These are phyloP conservation scores for Psittacus erithacus DNA, from an alignment of 2,113 vertebrate species.

Conservation along the genomic window DNA sequence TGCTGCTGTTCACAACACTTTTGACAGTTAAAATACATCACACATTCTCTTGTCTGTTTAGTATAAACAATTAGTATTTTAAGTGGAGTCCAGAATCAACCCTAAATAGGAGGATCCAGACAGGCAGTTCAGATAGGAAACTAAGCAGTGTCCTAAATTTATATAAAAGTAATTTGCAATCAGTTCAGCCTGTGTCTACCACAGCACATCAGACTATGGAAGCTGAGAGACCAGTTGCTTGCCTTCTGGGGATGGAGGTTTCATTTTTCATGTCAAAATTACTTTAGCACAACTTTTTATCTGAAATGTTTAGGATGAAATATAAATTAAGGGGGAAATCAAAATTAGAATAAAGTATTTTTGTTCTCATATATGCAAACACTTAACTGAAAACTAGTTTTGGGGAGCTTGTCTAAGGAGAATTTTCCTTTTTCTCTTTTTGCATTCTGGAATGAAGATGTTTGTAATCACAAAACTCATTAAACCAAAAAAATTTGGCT, in stretches of 20 bases:
- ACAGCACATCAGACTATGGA: not conserved
- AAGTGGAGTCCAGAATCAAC: conserved; percentile 76
- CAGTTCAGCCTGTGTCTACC: conserved; percentile 10
- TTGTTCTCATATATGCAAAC: not conserved
- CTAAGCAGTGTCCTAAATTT: conserved; percentile 65
- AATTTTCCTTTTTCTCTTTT: not conserved
- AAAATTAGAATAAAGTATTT: not conserved
- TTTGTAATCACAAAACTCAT: not conserved
- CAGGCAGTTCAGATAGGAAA: conserved; percentile 72
- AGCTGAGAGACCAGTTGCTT: conserved; percentile 36
- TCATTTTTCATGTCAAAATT: not conserved
- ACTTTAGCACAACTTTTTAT: not conserved
- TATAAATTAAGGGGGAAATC: not conserved
- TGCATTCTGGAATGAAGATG: not conserved
- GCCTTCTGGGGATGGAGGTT: not conserved
- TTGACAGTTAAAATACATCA: conserved; percentile 81
- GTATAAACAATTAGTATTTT: conserved; percentile 81
- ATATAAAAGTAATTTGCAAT: conserved; percentile 53
- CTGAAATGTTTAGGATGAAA: not conserved
- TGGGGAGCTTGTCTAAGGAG: not conserved
- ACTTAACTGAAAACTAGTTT: not conserved
- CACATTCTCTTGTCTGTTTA: conserved; percentile 79
- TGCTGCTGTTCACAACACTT: conserved; percentile 80
- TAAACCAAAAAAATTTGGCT: not conserved
- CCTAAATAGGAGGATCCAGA: conserved; percentile 73